A percentile compares a stretch with the other conserved stretches of the same genome.
These are phyloP conservation scores for Beaufortia kweichowensis DNA, from an alignment of 2,113 vertebrate genomes.

Conservation along the genomic window DNA sequence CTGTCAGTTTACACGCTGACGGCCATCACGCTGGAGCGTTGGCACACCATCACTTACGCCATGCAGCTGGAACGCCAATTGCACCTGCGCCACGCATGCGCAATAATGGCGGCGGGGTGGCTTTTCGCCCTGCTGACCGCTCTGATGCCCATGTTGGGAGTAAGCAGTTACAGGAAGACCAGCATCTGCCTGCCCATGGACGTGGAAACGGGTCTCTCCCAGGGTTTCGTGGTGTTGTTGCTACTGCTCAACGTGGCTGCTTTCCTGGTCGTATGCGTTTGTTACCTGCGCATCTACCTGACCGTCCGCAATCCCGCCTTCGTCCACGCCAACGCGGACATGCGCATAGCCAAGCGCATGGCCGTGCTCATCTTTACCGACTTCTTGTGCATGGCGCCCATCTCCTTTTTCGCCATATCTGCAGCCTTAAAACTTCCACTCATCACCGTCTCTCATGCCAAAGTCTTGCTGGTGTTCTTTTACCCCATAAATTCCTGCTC, in stretches of 20 bases:
- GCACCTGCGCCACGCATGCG: conserved; percentile 82
- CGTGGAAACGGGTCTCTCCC: conserved; percentile 80
- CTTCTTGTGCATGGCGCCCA: conserved; percentile 96
- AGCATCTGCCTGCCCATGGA: conserved; percentile 98
- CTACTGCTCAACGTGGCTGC: conserved; percentile 89
- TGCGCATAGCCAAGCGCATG: conserved; percentile 92
- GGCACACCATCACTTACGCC: conserved; percentile 95
- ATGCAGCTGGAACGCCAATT: conserved; percentile 88
- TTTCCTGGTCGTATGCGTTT: conserved; percentile 86
- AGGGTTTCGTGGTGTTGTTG: conserved; percentile 84
- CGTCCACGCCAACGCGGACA: conserved; percentile 82
- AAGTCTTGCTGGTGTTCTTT: conserved; percentile 93
- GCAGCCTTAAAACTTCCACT: conserved; percentile 92
- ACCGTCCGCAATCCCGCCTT: conserved; percentile 86
- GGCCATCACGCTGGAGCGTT: conserved; percentile 90
- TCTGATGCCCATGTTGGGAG: conserved; percentile 82
- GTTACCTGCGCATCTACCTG: conserved; percentile 91
- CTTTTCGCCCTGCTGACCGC: conserved; percentile 82
- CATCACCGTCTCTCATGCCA: conserved; percentile 91
- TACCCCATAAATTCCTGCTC: conserved; percentile 97
- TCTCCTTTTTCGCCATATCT: conserved; percentile 96
- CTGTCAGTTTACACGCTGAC: conserved; percentile 92
- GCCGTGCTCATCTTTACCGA: conserved; percentile 94
- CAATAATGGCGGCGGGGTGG: conserved; percentile 86
- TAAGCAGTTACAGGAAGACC: conserved; percentile 95